Evolutionary conservation across 1,140 invertebrate genomes (phyloP).

Genomic region (Drosophila sproati): DNA sequence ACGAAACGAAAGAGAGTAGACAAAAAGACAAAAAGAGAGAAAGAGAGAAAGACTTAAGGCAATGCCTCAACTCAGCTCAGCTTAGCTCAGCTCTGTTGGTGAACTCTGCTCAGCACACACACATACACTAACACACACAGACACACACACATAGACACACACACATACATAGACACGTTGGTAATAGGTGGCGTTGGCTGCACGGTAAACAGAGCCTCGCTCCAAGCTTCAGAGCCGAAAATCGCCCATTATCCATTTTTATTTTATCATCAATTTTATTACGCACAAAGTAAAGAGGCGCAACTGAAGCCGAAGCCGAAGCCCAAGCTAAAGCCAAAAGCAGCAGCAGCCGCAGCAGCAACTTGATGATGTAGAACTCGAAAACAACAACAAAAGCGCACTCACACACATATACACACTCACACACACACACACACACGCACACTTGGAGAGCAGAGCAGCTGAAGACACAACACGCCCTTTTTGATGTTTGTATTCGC

Average conservation of each 20-base stretch:
- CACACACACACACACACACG: slow-evolving; percentile 12
- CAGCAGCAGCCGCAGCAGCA: slow-evolving; percentile 9
- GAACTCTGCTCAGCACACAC: background rate
- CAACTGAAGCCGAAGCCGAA: slow-evolving; percentile 45
- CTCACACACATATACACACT: slow-evolving; percentile 34
- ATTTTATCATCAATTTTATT: slow-evolving; percentile 82
- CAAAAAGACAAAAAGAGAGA: background rate
- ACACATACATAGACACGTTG: too few species aligned
- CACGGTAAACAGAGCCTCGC: slow-evolving; percentile 49
- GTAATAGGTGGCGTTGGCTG: slow-evolving; percentile 6
- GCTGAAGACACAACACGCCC: slow-evolving; percentile 71
- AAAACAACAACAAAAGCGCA: slow-evolving; percentile 46
- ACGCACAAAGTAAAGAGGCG: slow-evolving; percentile 75
- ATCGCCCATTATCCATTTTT: slow-evolving; percentile 80
- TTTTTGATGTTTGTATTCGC: slow-evolving; percentile 65
- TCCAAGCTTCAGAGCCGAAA: slow-evolving; percentile 45
- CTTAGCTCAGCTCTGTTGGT: slow-evolving; percentile 11
- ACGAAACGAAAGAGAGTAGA: slow-evolving; percentile 7
- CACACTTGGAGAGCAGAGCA: slow-evolving; percentile 50
- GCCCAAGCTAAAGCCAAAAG: background rate
- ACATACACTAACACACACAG: too few species aligned
- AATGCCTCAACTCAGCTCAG: slow-evolving; percentile 4
- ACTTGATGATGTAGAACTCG: slow-evolving; percentile 62
- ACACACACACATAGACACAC: too few species aligned
- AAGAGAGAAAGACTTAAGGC: slow-evolving; percentile 20